Base-by-base conservation (phyloP, 2,888 invertebrate species). In the Drosophila ustulata region DNA sequence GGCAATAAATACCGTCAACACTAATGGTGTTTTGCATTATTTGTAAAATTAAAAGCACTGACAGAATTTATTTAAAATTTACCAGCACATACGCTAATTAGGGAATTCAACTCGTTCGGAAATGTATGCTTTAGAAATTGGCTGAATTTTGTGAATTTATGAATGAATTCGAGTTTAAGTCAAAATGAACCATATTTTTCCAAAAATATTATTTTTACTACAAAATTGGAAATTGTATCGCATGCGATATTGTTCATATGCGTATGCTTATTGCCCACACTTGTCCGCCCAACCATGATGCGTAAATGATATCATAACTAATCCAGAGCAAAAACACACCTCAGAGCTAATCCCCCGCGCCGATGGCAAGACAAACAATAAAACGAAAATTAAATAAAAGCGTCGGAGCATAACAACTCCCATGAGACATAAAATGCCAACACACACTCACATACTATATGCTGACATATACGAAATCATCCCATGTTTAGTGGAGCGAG, bases 371-470 rank as follows among this genome's bases (percentile, higher is more conserved):
- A 39, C 43, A 55, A 57, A 46, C 43, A 61, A 37, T 64, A 79
- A 52, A 84, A 63, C 53, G 61, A 52, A 72, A 87, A 71, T 76
- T 69, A 68, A 78, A 78, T 75, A 72, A 70, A 70, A 75, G 67
- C 59, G 45, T 58, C 58, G 47, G 28, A 30, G 45, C 71, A 50
- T 53, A 59, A 50, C 57, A 61, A 34, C 51, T 69, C 50, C 39
- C 49, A 18, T 41, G 58, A 25, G 69, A 61, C 37, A 53, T 23
- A 26, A 57, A 56, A 46, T 47, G 51, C 11, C 49, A 13, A 39
- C 52, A 45, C 11, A 39, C 11, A 25, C 26, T 55, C 18, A 46
- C 28, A n/a, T 37, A n/a, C n/a, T n/a, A n/a, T n/a, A 34, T 9
- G 13, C n/a, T 11, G 18, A 32, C 9, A 13, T 41, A 18, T 41